Evolutionary conservation across 2,888 invertebrate genomes (phyloP), one percentile per base, ranked within the genome.

Genomic region (Antheraea assamensis): DNA sequence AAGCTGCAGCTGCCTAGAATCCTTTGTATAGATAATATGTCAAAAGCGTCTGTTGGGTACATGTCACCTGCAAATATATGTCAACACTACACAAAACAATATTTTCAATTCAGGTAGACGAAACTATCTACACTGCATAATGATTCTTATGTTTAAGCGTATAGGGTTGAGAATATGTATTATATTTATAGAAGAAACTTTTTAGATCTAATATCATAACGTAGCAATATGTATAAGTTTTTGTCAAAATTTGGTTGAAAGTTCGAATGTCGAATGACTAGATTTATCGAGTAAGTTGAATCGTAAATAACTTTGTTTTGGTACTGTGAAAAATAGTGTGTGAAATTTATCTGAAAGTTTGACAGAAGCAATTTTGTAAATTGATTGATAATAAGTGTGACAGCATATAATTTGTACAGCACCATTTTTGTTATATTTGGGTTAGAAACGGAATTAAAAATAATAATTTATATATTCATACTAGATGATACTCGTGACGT

Each of bases 41-140:
- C 92, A 92, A 88, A 90, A 84, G 83, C 92, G 92, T 92, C 92
- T 92, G 90, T 83, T 84, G 85, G 89, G 88, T 87, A 82, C 85
- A 86, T 90, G 90, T 93, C 93, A 94, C 93, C 93, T 93, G 91
- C 91, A 92, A 90, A 90, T 92, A 94, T 94, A 93, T 92, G 92
- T 94, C 94, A 94, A 93, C 93, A 93, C 86, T 92, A 68, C 87
- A 85, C 78, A 81, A 82, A 81, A 83, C 84, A 88, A 89, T 85
- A 87, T 79, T 55, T 80, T 84, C 81, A 42, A 71, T 72, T 61
- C 84, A 83, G 52, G 71, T 68, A 74, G 73, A 49, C 75, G 71
- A 76, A 77, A 75, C 75, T 75, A 76, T 75, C 70, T 35, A 61
- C 55, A 68, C 74, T 19, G 55, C 71, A 84, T 64, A 64, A 30